Conservation (phyloP, 2,113 vertebrate species). For the Oxyruncus cristatus region DNA sequence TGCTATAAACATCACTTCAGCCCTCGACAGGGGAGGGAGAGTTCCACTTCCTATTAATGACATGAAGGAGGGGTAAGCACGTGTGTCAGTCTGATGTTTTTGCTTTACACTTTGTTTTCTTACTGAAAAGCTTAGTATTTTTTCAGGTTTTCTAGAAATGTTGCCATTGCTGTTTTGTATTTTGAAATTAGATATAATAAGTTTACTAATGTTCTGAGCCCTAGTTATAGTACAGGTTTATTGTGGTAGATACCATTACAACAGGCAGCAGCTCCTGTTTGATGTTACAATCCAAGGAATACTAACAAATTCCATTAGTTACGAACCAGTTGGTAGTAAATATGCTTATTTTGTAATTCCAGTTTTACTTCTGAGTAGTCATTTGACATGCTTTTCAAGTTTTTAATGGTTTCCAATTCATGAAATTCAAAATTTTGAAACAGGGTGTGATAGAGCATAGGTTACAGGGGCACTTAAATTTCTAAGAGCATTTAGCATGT, state of each 20-base stretch:
- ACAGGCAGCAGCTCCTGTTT: background rate
- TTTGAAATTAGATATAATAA: background rate
- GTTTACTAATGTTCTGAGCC: background rate
- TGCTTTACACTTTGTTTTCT: background rate
- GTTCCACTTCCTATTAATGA: constrained; percentile 96
- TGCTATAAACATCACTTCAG: constrained; percentile 97
- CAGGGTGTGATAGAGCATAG: background rate
- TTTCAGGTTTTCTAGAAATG: background rate
- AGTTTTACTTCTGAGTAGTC: background rate
- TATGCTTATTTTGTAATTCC: background rate
- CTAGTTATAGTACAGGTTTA: background rate
- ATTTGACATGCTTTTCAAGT: background rate
- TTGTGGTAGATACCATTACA: background rate
- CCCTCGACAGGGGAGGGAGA: constrained; percentile 91
- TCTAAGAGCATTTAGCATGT: background rate
- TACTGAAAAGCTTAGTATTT: background rate
- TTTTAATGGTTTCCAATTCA: background rate
- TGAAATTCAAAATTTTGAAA: background rate
- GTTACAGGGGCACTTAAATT: background rate
- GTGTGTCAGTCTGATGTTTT: background rate
- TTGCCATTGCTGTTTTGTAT: background rate
- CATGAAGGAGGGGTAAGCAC: constrained; percentile 94
- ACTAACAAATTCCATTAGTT: background rate
- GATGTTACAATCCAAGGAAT: background rate
- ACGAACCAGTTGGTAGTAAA: background rate